Conservation (phyloP, 2,888 invertebrate species). For the Eupithecia insigniata region DNA sequence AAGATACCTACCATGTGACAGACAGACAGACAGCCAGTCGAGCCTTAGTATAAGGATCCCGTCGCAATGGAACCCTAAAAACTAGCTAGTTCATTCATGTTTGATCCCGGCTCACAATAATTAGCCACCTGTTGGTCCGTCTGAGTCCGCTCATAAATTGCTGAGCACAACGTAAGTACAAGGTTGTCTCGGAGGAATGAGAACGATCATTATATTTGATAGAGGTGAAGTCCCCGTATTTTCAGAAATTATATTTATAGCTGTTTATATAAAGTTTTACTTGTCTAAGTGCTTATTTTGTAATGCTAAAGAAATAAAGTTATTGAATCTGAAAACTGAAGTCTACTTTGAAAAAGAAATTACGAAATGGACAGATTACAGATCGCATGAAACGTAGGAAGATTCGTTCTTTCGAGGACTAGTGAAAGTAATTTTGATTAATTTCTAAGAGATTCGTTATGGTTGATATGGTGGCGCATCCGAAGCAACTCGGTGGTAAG, state of each 20-base stretch:
- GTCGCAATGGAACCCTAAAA: neutral
- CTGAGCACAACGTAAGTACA: slow-evolving; percentile 15
- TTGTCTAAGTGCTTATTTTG: too few species aligned
- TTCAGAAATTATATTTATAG: too few species aligned
- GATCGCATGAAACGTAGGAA: neutral
- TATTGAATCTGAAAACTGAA: too few species aligned
- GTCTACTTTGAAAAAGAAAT: neutral
- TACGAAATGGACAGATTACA: neutral
- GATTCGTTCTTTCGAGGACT: neutral
- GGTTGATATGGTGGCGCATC: neutral
- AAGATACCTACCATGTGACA: too few species aligned
- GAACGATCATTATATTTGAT: too few species aligned
- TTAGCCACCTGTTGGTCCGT: slow-evolving; percentile 29
- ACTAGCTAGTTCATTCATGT: slow-evolving; percentile 8
- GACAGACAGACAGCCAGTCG: too few species aligned
- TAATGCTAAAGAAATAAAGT: too few species aligned
- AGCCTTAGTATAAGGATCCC: too few species aligned
- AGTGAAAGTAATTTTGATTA: neutral
- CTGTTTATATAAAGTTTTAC: too few species aligned
- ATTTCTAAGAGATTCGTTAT: neutral
- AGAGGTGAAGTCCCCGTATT: neutral
- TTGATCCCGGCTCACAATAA: slow-evolving; percentile 18
- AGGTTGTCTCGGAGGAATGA: slow-evolving; percentile 1
- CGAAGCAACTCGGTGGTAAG: neutral
- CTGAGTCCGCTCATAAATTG: slow-evolving; percentile 23